Evolutionary conservation across 2,113 vertebrate genomes (phyloP), one percentile per base, ranked within the genome.

Genomic region (Todiramphus saurophagus): DNA sequence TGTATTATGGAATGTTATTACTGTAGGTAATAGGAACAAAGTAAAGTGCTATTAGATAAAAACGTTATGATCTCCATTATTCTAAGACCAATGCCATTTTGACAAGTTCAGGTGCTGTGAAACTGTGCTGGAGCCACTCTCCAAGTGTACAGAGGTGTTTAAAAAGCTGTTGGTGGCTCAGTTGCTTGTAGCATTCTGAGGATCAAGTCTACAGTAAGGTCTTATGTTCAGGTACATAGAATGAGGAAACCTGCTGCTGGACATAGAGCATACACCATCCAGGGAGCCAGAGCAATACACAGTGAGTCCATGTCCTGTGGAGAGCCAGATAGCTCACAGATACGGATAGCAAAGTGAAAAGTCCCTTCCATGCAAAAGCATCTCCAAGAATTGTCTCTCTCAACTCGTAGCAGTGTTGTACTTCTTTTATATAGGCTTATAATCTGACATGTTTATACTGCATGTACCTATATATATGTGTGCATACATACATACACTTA

Each of bases 251-350:
- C 39, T 50, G n/a, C n/a, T 68, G 27, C 51, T 89, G 48, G 23
- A 41, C 3, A 6, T n/a, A n/a, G 2, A 19, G 13, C 8, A 4
- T 25, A 20, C 0, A 6, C 18, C 35, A 28, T 11, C 39, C 4
- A 8, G 21, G 21, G 43, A 68, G 18, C n/a, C 12, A 62, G 75
- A 14, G 24, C 25, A 72, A 12, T 25, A 35, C 16, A 18, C 20
- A 33, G 30, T 0, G 10, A 28, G n/a, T 28, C 24, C 41, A 9
- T 0, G 2, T 43, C 18, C 43, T 58, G 7, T 23, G 28, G 33
- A 69, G 73, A 70, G 24, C 17, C 10, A 14, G 24, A 3, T 56
- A 17, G 59, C 17, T 89, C 73, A 67, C 16, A 76, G 67, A 8
- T 50, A 16, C 0, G 9, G 35, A 56, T 46, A 31, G 39, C 53